A percentile compares a stretch with the other conserved stretches of the same genome.
These are phyloP conservation scores for Jacana jacana DNA, from an alignment of 2,113 vertebrate species.

Conservation along the genomic window DNA sequence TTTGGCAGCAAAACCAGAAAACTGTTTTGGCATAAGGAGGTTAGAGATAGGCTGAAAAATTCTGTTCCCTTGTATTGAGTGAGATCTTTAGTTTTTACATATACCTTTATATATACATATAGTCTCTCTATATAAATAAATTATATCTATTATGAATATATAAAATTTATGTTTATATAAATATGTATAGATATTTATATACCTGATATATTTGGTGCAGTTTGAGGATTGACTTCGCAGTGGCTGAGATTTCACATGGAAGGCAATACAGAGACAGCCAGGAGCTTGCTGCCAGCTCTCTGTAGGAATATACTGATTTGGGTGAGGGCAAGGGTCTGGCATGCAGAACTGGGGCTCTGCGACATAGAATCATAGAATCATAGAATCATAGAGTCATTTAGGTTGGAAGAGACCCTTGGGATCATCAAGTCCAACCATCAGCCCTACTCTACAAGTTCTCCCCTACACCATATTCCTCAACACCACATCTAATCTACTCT, in stretches of 20 bases:
- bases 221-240: neutral
- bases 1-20: neutral
- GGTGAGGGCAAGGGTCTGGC: neutral
- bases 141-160: neutral
- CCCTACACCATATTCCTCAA: no score
- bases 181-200: neutral
- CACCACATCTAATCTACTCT: no score
- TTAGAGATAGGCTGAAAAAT: neutral
- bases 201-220: neutral
- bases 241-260: neutral
- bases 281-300: neutral
- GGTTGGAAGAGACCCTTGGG: no score
- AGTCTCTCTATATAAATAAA: neutral
- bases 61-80: neutral
- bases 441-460: no score
- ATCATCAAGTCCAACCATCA: no score
- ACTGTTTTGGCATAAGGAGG: neutral
- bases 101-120: neutral
- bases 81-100: neutral
- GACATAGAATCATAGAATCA: no score
- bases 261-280: neutral
- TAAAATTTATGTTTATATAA: neutral
- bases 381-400: no score
- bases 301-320: neutral
- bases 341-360: neutral